Evolutionary conservation across 2,113 vertebrate species (phyloP), one percentile per base, ranked within the genome.

Genomic region (Panthera leo): DNA sequence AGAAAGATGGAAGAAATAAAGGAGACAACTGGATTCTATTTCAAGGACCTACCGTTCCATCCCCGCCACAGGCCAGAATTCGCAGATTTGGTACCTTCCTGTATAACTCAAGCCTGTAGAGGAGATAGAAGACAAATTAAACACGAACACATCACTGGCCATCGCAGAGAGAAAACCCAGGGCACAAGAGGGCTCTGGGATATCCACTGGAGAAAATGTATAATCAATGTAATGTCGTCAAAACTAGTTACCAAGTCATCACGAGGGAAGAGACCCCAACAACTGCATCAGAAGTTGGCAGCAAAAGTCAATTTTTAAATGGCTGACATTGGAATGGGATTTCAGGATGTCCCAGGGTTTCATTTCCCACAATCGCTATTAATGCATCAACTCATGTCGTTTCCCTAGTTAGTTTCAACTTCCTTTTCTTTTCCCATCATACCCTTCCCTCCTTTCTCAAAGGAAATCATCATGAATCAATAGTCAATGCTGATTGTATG

Each of bases 11-110:
- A 36, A 55, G 23, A 45, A 85, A 73, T 18, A 10, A 73, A n/a
- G 55, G 9, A 53, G 53, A 27, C 39, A 78, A 42, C 23, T 16
- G 15, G 70, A 51, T 91, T 97, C 68, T 93, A 51, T 92, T 92
- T 36, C 75, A 63, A 89, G 51, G 85, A 98, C 99, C 93, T 99
- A 99, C 99, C 98, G 99, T 99, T 98, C 99, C 99, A n/a, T 99
- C 99, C 29, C 99, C 99, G 0, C 99, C 99, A 0, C 99, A 99
- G 76, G 99, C 99, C 95, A 99, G 98, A 96, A 99, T 99, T 92
- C 99, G 98, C 91, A 99, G 98, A 97, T 99, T 99, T 95, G 99
- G 99, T 94, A 99, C 99, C 97, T 99, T 99, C 97, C 99, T 98
- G 90, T 99, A 99, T 78, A 99, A 83, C 83, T 99, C 99, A 95